Evolutionary conservation across 1,140 invertebrate genomes (phyloP).

Genomic region (Idris sp.): DNA sequence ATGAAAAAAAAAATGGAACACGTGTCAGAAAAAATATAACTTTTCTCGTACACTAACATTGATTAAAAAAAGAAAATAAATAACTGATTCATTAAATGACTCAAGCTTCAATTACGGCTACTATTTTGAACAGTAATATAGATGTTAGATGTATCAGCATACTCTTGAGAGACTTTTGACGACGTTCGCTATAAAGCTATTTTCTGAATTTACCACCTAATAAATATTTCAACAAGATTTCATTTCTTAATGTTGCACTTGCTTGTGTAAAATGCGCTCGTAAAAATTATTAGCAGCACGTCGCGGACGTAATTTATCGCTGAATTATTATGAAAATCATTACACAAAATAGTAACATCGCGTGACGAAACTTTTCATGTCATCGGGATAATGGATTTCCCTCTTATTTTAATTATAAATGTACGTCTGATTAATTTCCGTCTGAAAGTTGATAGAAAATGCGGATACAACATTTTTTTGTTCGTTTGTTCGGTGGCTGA

Average conservation of each 20-base stretch:
- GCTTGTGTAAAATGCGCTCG: slow-evolving; percentile 19
- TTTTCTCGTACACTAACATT: slow-evolving; percentile 4
- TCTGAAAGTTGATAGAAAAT: slow-evolving; percentile 1
- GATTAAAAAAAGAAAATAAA: slow-evolving; percentile 29
- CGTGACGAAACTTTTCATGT: slow-evolving; percentile 15
- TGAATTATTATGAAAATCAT: slow-evolving; percentile 32
- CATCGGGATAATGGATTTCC: slow-evolving; percentile 10
- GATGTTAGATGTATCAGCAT: slow-evolving; percentile 43
- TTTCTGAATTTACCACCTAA: slow-evolving; percentile 47
- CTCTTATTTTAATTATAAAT: slow-evolving; percentile 18
- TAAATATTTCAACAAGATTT: slow-evolving; percentile 58
- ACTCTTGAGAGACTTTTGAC: slow-evolving; percentile 51
- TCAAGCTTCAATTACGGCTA: slow-evolving; percentile 38
- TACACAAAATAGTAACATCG: slow-evolving; percentile 5
- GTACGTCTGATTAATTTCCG: slow-evolving; percentile 12
- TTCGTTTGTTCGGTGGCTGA: slow-evolving; percentile 9
- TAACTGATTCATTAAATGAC: slow-evolving; percentile 37
- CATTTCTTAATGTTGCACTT: slow-evolving; percentile 45
- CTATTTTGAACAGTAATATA: slow-evolving; percentile 55
- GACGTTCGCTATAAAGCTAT: slow-evolving; percentile 44
- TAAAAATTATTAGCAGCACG: slow-evolving; percentile 44
- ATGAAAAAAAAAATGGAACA: background rate
- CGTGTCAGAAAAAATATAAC: no score
- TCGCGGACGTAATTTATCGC: slow-evolving; percentile 17
- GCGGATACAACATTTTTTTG: slow-evolving; percentile 1